Conservation (phyloP, 2,888 invertebrate species). For the Brachypterus glaber region DNA sequence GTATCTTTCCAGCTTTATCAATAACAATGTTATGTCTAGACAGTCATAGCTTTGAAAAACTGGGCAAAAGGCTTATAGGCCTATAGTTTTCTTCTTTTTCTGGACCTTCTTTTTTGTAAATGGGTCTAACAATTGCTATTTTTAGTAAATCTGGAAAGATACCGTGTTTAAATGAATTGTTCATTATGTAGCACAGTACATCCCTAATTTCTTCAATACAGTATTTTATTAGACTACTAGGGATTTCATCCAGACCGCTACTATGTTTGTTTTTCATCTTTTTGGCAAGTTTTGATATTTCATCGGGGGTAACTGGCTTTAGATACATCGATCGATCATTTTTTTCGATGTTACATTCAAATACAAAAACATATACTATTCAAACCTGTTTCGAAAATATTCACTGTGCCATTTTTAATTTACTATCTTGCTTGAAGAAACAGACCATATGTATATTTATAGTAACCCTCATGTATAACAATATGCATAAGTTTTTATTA, state of each 20-base stretch:
- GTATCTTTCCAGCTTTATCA: too few species aligned
- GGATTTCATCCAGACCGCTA: constrained; percentile 5
- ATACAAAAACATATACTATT: too few species aligned
- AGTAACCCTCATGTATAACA: too few species aligned
- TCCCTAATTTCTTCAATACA: constrained; percentile 1
- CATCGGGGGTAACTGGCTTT: too few species aligned
- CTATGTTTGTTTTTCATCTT: constrained; percentile 4
- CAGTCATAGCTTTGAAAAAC: constrained; percentile 11
- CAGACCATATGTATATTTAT: too few species aligned
- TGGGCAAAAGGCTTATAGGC: constrained; percentile 9
- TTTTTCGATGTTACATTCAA: too few species aligned
- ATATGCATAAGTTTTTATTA: too few species aligned
- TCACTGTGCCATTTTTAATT: too few species aligned
- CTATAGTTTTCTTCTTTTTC: constrained; percentile 8
- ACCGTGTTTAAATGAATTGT: constrained; percentile 6
- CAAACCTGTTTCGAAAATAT: too few species aligned
- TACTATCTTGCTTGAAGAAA: too few species aligned
- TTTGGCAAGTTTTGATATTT: too few species aligned
- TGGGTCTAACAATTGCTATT: constrained; percentile 5
- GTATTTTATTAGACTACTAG: constrained; percentile 4
- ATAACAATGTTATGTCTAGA: constrained; percentile 4
- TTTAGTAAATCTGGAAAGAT: constrained; percentile 8
- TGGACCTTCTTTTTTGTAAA: constrained; percentile 9
- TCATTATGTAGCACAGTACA: constrained; percentile 3
- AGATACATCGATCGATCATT: too few species aligned